Percentiles rank a stretch among this genome's conserved stretches.
phyloP scores from a whole-genome alignment of 2,113 vertebrate genomes.

The Ophthalmolycus amberensis region DNA sequence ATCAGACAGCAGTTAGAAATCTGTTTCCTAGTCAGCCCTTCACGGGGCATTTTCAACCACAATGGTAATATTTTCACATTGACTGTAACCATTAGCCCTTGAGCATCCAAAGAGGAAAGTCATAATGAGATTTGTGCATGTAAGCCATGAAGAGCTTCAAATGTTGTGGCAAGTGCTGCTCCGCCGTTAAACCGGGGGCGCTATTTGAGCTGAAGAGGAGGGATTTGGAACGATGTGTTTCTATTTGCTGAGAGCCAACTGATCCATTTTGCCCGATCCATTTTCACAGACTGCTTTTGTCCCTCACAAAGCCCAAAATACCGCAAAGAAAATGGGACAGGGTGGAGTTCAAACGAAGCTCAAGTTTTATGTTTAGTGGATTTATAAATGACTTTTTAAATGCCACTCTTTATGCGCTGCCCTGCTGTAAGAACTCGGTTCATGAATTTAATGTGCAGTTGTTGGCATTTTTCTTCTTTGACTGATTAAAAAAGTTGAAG shows the following conservation, averaged over 20 bases:
- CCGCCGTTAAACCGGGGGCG: conserved; percentile 64
- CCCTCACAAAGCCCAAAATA: conserved; percentile 76
- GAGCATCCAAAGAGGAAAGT: conserved; percentile 56
- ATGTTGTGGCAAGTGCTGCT: conserved; percentile 68
- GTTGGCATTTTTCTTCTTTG: conserved; percentile 66
- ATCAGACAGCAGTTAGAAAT: conserved; percentile 21
- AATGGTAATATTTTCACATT: conserved; percentile 67
- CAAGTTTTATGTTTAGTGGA: conserved; percentile 78
- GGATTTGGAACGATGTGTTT: conserved; percentile 70
- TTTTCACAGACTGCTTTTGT: conserved; percentile 82
- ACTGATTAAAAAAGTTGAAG: conserved; percentile 66
- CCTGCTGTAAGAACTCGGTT: conserved; percentile 74
- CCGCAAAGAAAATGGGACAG: conserved; percentile 72
- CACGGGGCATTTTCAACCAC: conserved; percentile 35
- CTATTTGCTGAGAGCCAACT: conserved; percentile 76
- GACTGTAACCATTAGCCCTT: conserved; percentile 45
- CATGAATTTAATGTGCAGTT: conserved; percentile 80
- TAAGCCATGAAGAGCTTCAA: conserved; percentile 74
- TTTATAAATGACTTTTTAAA: conserved; percentile 84
- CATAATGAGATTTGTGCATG: conserved; percentile 68
- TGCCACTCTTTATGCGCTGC: conserved; percentile 60
- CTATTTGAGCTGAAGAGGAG: conserved; percentile 76
- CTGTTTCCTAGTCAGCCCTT: conserved; percentile 23
- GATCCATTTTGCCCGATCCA: conserved; percentile 76
- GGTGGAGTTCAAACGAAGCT: conserved; percentile 76